These are phyloP conservation scores for Eclectus roratus DNA, from an alignment of 2,113 vertebrate species.

Conservation along the genomic window DNA sequence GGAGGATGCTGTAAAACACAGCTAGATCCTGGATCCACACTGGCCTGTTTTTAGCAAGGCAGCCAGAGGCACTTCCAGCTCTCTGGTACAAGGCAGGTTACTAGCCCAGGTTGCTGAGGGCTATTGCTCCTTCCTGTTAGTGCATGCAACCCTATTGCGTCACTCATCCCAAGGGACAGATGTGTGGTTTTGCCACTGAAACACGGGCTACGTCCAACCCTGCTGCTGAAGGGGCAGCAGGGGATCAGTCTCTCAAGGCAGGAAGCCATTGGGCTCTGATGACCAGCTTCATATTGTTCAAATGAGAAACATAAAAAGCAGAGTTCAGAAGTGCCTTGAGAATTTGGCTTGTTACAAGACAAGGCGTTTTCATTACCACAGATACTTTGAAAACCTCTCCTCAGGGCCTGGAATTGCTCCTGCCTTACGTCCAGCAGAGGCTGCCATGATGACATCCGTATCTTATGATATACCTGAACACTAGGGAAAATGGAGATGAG, in stretches of 20 bases:
- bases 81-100: not conserved
- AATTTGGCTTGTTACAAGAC: not conserved
- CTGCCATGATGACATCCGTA: not conserved
- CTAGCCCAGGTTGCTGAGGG: not conserved
- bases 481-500: not conserved
- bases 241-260: not conserved
- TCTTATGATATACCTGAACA: not conserved
- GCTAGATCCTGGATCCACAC: not conserved
- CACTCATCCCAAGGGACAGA: not conserved
- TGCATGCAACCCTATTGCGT: not conserved
- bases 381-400: not conserved
- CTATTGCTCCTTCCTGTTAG: not conserved
- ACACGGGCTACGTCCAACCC: not conserved
- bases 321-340: not conserved
- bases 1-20: rapidly evolving
- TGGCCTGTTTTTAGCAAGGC: not conserved
- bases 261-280: not conserved
- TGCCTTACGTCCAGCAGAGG: not conserved
- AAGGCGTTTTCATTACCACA: not conserved
- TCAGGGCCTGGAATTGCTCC: not conserved
- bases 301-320: not conserved
- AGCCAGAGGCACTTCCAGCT: not conserved
- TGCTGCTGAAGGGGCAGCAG: no score
- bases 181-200: rapidly evolving
- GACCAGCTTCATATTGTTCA: not conserved